Base-by-base conservation (phyloP, 2,888 invertebrate genomes). In the Periphyllus acericola region DNA sequence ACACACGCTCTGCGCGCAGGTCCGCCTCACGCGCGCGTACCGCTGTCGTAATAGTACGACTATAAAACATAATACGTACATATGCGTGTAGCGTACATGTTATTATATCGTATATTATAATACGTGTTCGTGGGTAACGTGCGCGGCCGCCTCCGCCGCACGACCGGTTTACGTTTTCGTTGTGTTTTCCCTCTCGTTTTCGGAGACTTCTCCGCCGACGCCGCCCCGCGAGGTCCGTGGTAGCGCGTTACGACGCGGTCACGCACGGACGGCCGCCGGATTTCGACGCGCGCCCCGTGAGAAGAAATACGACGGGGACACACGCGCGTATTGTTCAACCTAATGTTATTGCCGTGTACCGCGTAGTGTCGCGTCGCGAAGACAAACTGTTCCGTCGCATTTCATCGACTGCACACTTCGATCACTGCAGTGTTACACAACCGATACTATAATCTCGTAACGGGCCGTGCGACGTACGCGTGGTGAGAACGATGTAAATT, bases 121-220 rank as follows among this genome's bases (percentile, higher is more conserved):
- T 21, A 21, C 55, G 55, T 21, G 79, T 66, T 11, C 25, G 0
- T 17, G 25, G 2, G 32, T 1, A 8, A 17, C 36, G 21, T 36
- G 46, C n/a, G 34, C 29, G 6, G 21, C 29, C 68, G 29, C 34
- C n/a, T 3, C 40, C 46, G 21, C 25, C 4, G 68, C 83, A 76
- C 75, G 76, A 84, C 84, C 84, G 84, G 84, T 84, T 84, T 75
- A 72, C 66, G 55, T 76, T 36, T 6, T 60, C 17, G 79, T 40
- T 32, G 80, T 55, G 21, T 55, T 83, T 75, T 55, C 60, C 72
- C 74, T 83, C 75, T 83, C 71, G 71, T 83, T 83, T 83, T 83
- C 83, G 52, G 40, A n/a, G n/a, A 46, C 46, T 46, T 9, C 46
- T 46, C 55, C 25, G 29, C 79, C 8, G n/a, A 34, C 78, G 75